Percentiles rank a stretch among this genome's conserved stretches.
These are phyloP conservation scores for Nebria ingens DNA, from an alignment of 1,140 invertebrate genomes.

Conservation along the genomic window DNA sequence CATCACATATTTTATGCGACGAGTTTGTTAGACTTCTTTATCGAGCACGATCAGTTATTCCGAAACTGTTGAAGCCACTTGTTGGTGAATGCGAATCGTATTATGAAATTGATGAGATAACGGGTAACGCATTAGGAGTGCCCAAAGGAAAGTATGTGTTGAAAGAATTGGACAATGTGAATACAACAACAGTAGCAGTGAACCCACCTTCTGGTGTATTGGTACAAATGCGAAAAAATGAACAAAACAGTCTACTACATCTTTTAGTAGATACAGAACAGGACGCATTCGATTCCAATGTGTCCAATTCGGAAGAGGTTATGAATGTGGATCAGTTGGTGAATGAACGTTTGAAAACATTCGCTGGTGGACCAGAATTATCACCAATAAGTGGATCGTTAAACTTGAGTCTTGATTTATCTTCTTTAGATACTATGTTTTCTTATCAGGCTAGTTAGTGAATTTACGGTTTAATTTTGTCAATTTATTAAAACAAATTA, in stretches of 20 bases:
- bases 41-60: background rate
- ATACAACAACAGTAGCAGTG: background rate
- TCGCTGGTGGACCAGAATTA: conserved; percentile 19
- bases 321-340: conserved; percentile 34
- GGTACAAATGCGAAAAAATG: background rate
- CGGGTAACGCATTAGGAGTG: background rate
- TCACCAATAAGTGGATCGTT: background rate
- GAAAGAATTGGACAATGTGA: background rate
- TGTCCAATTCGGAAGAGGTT: conserved; percentile 28
- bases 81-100: background rate
- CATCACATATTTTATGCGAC: background rate
- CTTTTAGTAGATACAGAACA: background rate
- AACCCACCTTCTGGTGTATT: no score
- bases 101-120: background rate
- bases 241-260: background rate
- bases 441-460: no score
- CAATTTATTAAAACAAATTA: no score
- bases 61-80: background rate
- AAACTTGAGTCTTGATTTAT: background rate
- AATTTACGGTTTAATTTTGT: no score
- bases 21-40: background rate
- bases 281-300: background rate
- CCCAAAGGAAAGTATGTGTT: background rate
- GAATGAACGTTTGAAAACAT: conserved; percentile 30
- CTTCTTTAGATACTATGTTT: no score